These are phyloP conservation scores for Centropyge bicolor DNA, from an alignment of 2,797 vertebrate genomes.

Conservation along the genomic window DNA sequence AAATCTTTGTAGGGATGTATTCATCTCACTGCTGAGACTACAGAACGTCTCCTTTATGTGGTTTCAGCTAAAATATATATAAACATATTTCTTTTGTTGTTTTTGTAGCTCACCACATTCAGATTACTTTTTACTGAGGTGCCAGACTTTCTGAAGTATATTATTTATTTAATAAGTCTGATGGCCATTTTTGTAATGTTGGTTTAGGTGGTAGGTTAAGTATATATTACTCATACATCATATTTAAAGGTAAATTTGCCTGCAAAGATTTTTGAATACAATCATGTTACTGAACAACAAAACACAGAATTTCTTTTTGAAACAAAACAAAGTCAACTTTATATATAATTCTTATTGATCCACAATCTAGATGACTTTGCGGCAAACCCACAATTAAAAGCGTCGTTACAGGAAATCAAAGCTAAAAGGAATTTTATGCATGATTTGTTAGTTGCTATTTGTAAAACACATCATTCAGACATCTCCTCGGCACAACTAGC, in stretches of 20 bases:
- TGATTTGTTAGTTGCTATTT: no score
- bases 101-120: not conserved
- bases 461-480: no score
- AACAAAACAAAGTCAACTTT: no score
- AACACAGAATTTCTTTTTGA: not conserved
- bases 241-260: not conserved
- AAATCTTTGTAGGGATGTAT: conserved; percentile 57
- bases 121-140: not conserved
- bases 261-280: not conserved
- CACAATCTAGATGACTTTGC: not conserved
- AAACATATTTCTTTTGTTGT: not conserved
- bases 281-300: not conserved
- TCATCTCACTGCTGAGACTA: not conserved
- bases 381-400: not conserved
- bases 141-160: not conserved
- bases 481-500: no score
- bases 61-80: conserved; percentile 36
- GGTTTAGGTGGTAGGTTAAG: not conserved
- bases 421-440: no score
- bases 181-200: not conserved
- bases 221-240: not conserved
- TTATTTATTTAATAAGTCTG: not conserved
- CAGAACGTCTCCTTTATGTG: conserved; percentile 6
- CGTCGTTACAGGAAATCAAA: not conserved
- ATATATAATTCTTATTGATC: conserved; percentile 2